Conservation (phyloP, 2,888 invertebrate species). For the Limnephilus rhombicus region DNA sequence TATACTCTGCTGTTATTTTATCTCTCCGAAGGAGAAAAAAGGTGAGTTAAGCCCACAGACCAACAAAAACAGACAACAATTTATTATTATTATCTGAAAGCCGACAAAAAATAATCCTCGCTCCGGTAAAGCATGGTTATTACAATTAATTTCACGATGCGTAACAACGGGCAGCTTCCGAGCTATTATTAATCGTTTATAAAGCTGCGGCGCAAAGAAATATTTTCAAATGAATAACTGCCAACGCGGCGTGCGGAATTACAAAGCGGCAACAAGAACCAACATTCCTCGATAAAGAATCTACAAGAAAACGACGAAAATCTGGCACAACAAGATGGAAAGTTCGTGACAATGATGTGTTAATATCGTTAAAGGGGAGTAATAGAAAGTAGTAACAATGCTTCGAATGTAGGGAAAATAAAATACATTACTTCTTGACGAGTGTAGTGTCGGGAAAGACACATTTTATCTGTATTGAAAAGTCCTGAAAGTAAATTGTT, state of each 20-base stretch:
- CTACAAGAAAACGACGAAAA: neutral
- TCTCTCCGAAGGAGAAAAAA: neutral
- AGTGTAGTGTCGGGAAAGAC: neutral
- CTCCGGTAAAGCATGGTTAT: neutral
- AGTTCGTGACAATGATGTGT: neutral
- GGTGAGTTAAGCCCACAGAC: neutral
- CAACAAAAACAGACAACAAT: neutral
- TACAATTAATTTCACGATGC: slow-evolving; percentile 1
- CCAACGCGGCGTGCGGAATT: neutral
- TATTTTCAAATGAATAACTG: slow-evolving; percentile 1
- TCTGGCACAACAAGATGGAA: neutral
- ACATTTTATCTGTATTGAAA: neutral
- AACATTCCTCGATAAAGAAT: neutral
- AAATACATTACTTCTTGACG: neutral
- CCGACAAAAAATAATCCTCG: neutral
- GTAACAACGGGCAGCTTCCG: neutral
- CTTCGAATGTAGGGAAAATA: neutral
- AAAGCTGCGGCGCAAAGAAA: neutral
- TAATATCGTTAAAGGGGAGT: neutral
- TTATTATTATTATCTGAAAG: neutral
- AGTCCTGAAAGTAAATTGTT: neutral
- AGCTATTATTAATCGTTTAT: neutral
- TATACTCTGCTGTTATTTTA: neutral
- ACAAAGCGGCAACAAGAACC: neutral
- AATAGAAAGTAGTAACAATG: neutral